Conservation (phyloP, 2,797 vertebrate genomes). For the Sphenodon punctatus region DNA sequence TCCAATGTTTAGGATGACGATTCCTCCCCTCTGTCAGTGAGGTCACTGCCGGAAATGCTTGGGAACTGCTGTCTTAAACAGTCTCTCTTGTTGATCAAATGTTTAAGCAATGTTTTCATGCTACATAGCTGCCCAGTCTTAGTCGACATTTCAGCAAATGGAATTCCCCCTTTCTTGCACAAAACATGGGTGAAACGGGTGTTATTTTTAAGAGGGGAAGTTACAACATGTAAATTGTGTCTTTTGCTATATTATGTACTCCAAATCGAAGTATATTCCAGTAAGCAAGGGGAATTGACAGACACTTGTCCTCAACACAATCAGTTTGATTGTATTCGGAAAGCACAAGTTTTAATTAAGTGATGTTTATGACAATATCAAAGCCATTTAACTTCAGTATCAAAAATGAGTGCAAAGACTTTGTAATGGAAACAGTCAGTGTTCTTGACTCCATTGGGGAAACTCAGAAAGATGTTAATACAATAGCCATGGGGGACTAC, state of each 20-base stretch:
- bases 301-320: background rate
- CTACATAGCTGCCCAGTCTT: too few relatives aligned
- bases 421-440: conserved; percentile 8
- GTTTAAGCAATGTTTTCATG: too few relatives aligned
- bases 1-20: too few relatives aligned
- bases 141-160: background rate
- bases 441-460: background rate
- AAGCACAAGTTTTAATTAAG: background rate
- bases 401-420: background rate
- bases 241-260: background rate
- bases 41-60: too few relatives aligned
- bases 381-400: conserved; percentile 11
- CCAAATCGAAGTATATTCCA: background rate
- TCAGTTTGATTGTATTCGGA: background rate
- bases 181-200: background rate
- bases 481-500: background rate
- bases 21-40: too few relatives aligned
- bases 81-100: too few relatives aligned
- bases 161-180: background rate
- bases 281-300: background rate
- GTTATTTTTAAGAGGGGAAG: background rate
- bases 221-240: background rate
- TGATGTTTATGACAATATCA: background rate
- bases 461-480: conserved; percentile 7
- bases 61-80: too few relatives aligned